These are phyloP conservation scores for Ecliptopera silaceata DNA, from an alignment of 2,888 invertebrate genomes.

Conservation along the genomic window DNA sequence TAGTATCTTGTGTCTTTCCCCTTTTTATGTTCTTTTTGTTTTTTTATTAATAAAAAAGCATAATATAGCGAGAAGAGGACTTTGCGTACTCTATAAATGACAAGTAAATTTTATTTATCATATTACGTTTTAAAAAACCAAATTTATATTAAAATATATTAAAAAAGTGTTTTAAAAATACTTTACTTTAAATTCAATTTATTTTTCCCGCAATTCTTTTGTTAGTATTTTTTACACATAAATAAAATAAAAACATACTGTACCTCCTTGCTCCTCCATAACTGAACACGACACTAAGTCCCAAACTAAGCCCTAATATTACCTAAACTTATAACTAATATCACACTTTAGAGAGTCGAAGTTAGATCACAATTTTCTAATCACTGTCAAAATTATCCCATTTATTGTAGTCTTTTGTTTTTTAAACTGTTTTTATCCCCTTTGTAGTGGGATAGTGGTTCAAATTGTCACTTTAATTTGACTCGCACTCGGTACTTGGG, in stretches of 20 bases:
- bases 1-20: no score
- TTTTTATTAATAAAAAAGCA: no score
- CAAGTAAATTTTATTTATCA: no score
- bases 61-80: no score
- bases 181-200: no score
- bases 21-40: no score
- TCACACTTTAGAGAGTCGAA: slow-evolving; percentile 58
- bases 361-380: slow-evolving; percentile 35
- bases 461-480: slow-evolving; percentile 61
- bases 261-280: slow-evolving; percentile 76
- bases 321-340: slow-evolving; percentile 67
- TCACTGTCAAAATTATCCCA: slow-evolving; percentile 13
- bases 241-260: slow-evolving; percentile 26
- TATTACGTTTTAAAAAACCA: no score
- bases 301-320: slow-evolving; percentile 45
- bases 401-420: background rate
- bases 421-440: slow-evolving; percentile 58
- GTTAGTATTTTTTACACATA: no score
- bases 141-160: no score
- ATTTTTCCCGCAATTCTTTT: no score
- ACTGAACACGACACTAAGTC: slow-evolving; percentile 43
- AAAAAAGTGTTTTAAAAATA: no score
- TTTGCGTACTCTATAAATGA: no score
- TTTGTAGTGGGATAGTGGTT: slow-evolving; percentile 48
- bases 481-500: slow-evolving; percentile 65